A percentile compares a stretch with the other conserved stretches of the same genome.
Conservation (phyloP, 2,797 vertebrate genomes). For the Bovichtus variegatus region DNA sequence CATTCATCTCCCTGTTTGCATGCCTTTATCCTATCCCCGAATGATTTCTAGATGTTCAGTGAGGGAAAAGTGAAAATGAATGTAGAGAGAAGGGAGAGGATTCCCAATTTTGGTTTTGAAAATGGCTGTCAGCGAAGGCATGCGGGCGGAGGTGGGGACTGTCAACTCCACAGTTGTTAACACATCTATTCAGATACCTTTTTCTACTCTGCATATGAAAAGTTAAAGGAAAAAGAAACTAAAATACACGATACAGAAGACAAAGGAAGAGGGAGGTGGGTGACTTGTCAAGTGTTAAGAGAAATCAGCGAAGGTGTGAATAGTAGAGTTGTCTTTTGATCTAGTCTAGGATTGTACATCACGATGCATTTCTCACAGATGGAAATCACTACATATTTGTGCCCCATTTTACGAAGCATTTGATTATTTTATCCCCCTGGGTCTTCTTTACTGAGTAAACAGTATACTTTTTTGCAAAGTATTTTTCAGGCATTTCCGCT, state of each 20-base stretch:
- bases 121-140: constrained; percentile 36
- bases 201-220: constrained; percentile 54
- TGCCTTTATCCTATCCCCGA: constrained; percentile 65
- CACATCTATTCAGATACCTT: constrained; percentile 57
- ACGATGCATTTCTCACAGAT: constrained; percentile 41
- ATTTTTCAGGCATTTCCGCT: constrained; percentile 20
- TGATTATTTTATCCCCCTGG: constrained; percentile 12
- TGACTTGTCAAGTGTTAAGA: constrained; percentile 51
- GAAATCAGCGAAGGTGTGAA: constrained; percentile 64
- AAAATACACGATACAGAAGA: constrained; percentile 31
- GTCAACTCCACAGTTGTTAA: constrained; percentile 54
- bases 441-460: constrained; percentile 35
- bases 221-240: constrained; percentile 53
- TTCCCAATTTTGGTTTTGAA: constrained; percentile 70
- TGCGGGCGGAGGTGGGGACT: constrained; percentile 16
- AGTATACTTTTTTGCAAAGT: constrained; percentile 12
- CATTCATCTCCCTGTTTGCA: constrained; percentile 76
- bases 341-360: constrained; percentile 27
- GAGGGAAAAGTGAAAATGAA: constrained; percentile 56
- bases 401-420: constrained; percentile 36
- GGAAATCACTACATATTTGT: constrained; percentile 52
- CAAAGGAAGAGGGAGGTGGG: constrained; percentile 49
- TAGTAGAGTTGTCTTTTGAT: constrained; percentile 53
- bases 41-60: constrained; percentile 63
- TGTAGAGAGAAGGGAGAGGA: constrained; percentile 64